Evolutionary conservation across 2,888 invertebrate species (phyloP).

Genomic region (Stenichneumon culpator): DNA sequence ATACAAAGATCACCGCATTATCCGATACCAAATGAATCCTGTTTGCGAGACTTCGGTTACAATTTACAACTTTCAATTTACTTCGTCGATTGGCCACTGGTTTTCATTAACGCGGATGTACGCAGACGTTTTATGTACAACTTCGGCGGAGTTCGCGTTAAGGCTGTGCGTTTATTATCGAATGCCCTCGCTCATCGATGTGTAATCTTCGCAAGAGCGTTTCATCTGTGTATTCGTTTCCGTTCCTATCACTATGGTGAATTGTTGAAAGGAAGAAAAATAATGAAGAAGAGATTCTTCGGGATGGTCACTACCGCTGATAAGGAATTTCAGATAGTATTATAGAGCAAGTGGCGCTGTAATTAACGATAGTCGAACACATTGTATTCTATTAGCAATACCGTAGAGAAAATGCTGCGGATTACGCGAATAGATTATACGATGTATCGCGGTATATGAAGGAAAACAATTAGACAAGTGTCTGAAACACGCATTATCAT

Average conservation of each 20-base stretch:
- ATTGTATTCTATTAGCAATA: conserved; percentile 40
- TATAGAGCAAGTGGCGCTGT: conserved; percentile 47
- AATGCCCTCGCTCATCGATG: conserved; percentile 2
- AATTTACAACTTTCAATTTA: background rate
- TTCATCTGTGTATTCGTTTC: conserved; percentile 19
- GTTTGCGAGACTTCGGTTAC: conserved; percentile 7
- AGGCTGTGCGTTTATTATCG: conserved; percentile 54
- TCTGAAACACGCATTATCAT: conserved; percentile 27
- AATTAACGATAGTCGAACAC: conserved; percentile 30
- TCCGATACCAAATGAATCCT: conserved; percentile 23
- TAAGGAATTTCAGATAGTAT: conserved; percentile 54
- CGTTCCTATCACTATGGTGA: conserved; percentile 1
- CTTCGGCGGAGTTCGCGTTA: conserved; percentile 33
- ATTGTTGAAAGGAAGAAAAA: conserved; percentile 6
- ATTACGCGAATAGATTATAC: conserved; percentile 35
- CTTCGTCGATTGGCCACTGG: conserved; percentile 13
- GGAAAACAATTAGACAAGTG: conserved; percentile 26
- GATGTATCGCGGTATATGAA: conserved; percentile 25
- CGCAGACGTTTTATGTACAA: conserved; percentile 26
- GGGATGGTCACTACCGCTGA: conserved; percentile 29
- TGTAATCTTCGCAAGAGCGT: conserved; percentile 9
- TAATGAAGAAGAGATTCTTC: conserved; percentile 1
- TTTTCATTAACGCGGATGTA: background rate
- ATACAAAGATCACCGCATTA: conserved; percentile 16
- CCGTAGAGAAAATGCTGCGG: conserved; percentile 31